Base-by-base conservation (phyloP, 2,113 vertebrate species). In the Hydropotes inermis region DNA sequence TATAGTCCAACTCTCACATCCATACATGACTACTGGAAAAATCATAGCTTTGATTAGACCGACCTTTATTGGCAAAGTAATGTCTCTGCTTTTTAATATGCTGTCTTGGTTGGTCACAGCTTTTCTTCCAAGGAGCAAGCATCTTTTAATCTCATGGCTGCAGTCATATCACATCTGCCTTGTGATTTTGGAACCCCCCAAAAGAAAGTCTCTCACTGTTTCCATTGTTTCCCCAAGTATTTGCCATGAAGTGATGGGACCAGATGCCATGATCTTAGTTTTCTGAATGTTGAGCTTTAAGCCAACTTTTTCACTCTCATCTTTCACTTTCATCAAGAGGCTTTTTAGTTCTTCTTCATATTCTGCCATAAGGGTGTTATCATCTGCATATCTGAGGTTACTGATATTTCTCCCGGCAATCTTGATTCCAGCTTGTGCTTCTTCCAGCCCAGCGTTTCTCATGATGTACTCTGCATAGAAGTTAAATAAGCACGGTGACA, bases 21-120 rank as follows among this genome's bases (percentile, higher is more conserved):
- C 33, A n/a, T 64, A n/a, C 61, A 64, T n/a, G 61, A n/a, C 33
- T 16, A n/a, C 33, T n/a, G 30, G 52, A 64, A 19, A 64, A 64
- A 17, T 15, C 16, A n/a, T n/a, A n/a, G 33, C 61, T n/a, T n/a
- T n/a, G 7, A 64, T 4, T 17, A 64, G 61, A 64, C 7, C 0
- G 61, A 64, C 16, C 52, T 64, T 64, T 64, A 15, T 17, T 19
- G 33, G 61, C 30, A n/a, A 64, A 64, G 61, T 64, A 64, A 64
- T 64, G 30, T 64, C 61, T 64, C 61, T n/a, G 61, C 33, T 64
- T 64, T 64, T n/a, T 17, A 64, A 64, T n/a, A 17, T n/a, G 15
- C 33, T 64, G 30, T 64, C 61, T 64, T 17, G 7, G 15, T n/a
- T n/a, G 33, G 16, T n/a, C 33, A 64, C 19, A 64, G 15, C 16